Evolutionary conservation across 1,140 invertebrate genomes (phyloP), one percentile per base, ranked within the genome.

Genomic region (Brachionus calyciflorus): DNA sequence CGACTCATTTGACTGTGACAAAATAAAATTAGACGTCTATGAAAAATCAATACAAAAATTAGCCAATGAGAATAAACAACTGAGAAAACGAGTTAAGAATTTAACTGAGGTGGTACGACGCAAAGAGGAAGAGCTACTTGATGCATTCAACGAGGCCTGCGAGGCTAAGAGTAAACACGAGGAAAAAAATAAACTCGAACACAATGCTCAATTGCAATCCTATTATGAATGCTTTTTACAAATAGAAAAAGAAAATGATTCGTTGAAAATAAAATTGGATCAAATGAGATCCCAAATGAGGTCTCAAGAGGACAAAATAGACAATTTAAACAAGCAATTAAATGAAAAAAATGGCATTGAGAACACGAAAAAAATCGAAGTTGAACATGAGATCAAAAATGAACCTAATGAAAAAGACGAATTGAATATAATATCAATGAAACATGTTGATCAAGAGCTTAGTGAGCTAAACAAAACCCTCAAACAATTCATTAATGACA

Each of bases 181-280:
- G 19, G 46, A 73, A 49, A 49, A 73, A 53, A 51, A 55, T 17
- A 37, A 73, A 21, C 24, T 73, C 69, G 14, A 73, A 26, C 69
- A 73, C 26, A 73, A 49, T 41, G 69, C 69, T 24, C 69, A 73
- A 41, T 55, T 73, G 7, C 69, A 73, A 33, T 73, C 69, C 6
- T 73, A 73, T 41, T 73, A 73, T 30, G 69, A 73, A 46, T 73
- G 69, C 24, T 73, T 73, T 51, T 33, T 73, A 21, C 69, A 73
- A 55, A 73, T 73, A 14, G 69, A 73, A 41, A 73, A 73, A 73
- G 69, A 73, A 24, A 73, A 73, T 37, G 48, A 49, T 55, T 51
- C 46, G 5, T 21, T 73, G 1, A 73, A 73, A 21, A 37, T 40
- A 7, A 49, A 49, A 51, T 12, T 51, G 28, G 69, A 73, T n/a